phyloP scores from a whole-genome alignment of 2,888 invertebrate species.

The Mamestra brassicae region DNA sequence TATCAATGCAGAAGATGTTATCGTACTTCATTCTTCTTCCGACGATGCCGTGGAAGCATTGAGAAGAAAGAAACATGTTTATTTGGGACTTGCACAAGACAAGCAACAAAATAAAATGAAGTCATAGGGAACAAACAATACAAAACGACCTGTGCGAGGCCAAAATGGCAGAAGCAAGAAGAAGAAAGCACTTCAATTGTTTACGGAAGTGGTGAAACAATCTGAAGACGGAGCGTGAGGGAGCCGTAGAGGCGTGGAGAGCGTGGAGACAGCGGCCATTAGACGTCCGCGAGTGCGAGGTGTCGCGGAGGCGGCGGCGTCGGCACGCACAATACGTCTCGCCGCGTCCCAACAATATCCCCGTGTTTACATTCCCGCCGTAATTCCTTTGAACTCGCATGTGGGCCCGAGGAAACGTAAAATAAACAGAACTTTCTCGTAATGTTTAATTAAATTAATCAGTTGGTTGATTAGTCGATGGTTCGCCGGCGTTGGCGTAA shows the following conservation, averaged over 20 bases:
- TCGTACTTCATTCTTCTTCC: neutral
- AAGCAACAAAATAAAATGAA: no score
- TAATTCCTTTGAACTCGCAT: constrained; percentile 90
- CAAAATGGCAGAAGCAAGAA: neutral
- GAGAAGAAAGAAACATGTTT: neutral
- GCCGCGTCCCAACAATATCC: constrained; percentile 80
- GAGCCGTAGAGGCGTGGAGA: neutral
- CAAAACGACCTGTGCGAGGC: no score
- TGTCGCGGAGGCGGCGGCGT: constrained; percentile 63
- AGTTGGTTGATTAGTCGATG: constrained; percentile 90
- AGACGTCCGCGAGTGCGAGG: constrained; percentile 29
- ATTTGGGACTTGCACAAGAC: no score
- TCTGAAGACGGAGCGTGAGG: neutral
- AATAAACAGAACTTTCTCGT: constrained; percentile 91
- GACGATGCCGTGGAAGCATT: neutral
- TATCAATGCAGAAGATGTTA: neutral
- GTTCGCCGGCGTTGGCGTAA: constrained; percentile 87
- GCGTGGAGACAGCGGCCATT: constrained; percentile 18
- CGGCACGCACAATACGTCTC: constrained; percentile 65
- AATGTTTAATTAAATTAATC: constrained; percentile 91
- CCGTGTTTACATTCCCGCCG: constrained; percentile 86
- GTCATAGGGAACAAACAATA: no score
- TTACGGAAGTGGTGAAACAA: neutral
- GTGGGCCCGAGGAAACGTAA: constrained; percentile 90
- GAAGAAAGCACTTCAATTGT: neutral